Base-by-base conservation (phyloP, 2,888 invertebrate species). In the Chrysolina haemoptera region DNA sequence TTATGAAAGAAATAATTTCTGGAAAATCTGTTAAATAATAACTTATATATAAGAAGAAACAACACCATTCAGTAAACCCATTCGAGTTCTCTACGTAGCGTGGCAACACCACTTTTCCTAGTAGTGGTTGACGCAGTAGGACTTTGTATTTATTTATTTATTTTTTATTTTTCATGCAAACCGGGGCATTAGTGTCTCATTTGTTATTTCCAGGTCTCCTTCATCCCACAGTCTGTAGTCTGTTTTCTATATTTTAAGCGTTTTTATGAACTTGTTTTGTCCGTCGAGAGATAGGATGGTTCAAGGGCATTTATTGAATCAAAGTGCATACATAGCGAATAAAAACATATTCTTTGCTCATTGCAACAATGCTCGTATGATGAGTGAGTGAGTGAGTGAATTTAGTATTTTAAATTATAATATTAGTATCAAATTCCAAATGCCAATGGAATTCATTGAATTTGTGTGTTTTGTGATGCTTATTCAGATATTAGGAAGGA, bases 191-290 rank as follows among this genome's bases (percentile, higher is more conserved):
- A 46, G 59, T 69, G 59, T 70, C 50, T 70, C 69, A 48, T 62
- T 50, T 63, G 69, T 70, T 70, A 50, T 70, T 55, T 35, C 50
- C 18, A 70, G 63, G 35, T 46, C 50, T 35, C 35, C 62, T 69
- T 63, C 50, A 70, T 20, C 12, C 63, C 50, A 55, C 48, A 50
- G 50, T 62, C 62, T 68, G 46, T 40, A 67, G 27, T 66, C 16
- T 73, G 73, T 74, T 74, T 76, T 76, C 78, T 73, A 74, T 77
- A 70, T 78, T 79, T 79, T 75, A 73, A 73, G 70, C 67, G 71
- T 78, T 78, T 79, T 79, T 78, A 78, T 76, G 74, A 78, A 76
- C 78, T 77, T 79, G 78, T 79, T 78, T 75, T 74, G 67, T 55
- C 76, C 75, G 77, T 71, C 73, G 67, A 70, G 76, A 71, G 71